Evolutionary conservation across 2,888 invertebrate species (phyloP), one percentile per base, ranked within the genome.

Genomic region (Acronicta aceris): DNA sequence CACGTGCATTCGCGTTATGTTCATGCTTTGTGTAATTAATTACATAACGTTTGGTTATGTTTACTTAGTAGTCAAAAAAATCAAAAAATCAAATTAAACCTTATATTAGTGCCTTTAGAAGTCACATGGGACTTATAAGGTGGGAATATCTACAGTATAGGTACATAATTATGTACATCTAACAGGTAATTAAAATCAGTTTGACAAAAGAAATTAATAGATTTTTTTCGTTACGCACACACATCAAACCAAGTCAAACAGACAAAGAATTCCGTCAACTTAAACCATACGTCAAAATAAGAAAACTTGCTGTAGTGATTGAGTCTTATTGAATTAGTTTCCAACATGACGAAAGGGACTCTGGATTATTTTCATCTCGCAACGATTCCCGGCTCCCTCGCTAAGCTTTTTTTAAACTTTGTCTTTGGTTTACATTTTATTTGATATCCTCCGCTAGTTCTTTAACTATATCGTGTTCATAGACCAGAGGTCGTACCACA

Each of bases 291-390:
- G 51, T 40, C 62, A 68, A 62, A 74, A 66, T 67, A 74, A 72
- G 61, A 64, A 69, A 74, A 68, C 53, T 68, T 62, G 41, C 59
- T 69, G 65, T 65, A 76, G 75, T 76, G 72, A 78, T 75, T 55
- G 79, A 81, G 75, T 82, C 84, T 84, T 86, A 88, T 88, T 88
- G 84, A 88, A 87, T 88, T 89, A 86, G 85, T 85, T 85, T 76
- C 64, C 74, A 85, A 88, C 80, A 86, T 83, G 74, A 81, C 74
- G 79, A 84, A 81, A 82, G 60, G 72, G 78, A 79, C 79, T 76
- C 57, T 36, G 61, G 74, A 78, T 81, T 85, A 87, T 84, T 82
- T 79, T 81, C 82, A 78, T 82, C 78, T 76, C 38, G 66, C 65
- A 73, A 61, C 74, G 69, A 78, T 73, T 71, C 60, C 58, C 53